Base-by-base conservation (phyloP, 1,140 invertebrate species). In the Drosophila murphyi region DNA sequence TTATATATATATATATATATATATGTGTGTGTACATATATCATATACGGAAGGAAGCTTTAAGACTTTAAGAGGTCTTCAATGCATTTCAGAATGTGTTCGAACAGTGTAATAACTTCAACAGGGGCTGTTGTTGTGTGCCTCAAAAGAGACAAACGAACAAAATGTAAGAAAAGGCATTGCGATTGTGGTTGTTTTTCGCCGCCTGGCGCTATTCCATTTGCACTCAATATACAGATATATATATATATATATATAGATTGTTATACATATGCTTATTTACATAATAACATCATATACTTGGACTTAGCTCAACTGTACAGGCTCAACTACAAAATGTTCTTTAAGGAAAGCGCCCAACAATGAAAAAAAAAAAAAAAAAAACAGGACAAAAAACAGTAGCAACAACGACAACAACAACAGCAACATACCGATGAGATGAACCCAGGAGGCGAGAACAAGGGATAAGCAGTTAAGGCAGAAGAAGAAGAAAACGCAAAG, bases 201-300 rank as follows among this genome's bases (percentile, higher is more conserved):
- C 56, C 57, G 65, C 6, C 50, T 1, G 20, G 54, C 64, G 43
- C 45, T 51, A 39, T 61, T 54, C n/a, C 41, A 39, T 55, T 62
- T 70, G 64, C 43, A 69, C 67, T 61, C 56, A 71, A 70, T 75
- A 41, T 59, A 60, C 43, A 68, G 63, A 78, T 60, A 71, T 20
- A 55, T 52, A 37, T 10, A 37, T 8, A 62, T 12, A 57, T 34
- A 57, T 12, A 35, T 12, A 59, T 1, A 32, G 37, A 45, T 35
- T 51, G 48, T 37, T 57, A 35, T 57, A 59, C 41, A 56, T 74
- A 65, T 80, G 78, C 73, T 72, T 73, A 81, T 82, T 80, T 82
- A 82, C 79, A 82, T 82, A 80, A 20, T 2, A 20, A 20, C 69
- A 82, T 80, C 80, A 76, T 81, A 55, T 71, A 71, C 72, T 80